A percentile compares a stretch with the other conserved stretches of the same genome.
Conservation (phyloP, 2,888 invertebrate species). For the Auanema freiburgensis region DNA sequence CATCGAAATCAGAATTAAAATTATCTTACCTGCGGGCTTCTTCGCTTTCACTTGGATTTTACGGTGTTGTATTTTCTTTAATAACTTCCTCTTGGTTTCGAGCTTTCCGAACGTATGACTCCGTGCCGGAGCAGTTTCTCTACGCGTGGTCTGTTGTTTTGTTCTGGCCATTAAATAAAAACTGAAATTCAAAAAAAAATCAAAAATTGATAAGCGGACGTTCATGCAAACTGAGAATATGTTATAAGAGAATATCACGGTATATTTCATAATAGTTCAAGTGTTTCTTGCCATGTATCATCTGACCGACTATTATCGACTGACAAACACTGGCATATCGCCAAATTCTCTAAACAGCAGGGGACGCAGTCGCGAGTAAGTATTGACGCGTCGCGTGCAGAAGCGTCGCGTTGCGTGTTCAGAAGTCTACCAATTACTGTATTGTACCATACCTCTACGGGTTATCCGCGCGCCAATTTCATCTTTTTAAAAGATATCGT, state of each 20-base stretch:
- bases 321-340: conserved; percentile 1
- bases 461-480: conserved; percentile 24
- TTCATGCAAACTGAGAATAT: too few species aligned
- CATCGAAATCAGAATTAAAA: too few species aligned
- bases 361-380: not conserved
- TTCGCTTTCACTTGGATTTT: not conserved
- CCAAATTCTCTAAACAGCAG: conserved; percentile 1
- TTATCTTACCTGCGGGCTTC: conserved; percentile 3
- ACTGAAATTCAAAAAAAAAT: not conserved
- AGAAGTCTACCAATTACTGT: conserved; percentile 18
- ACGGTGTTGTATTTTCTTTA: not conserved
- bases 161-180: conserved; percentile 3
- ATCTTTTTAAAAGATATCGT: conserved; percentile 6
- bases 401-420: conserved; percentile 9
- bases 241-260: not conserved
- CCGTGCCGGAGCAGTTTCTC: not conserved
- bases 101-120: conserved; percentile 6
- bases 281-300: not conserved
- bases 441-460: conserved; percentile 18
- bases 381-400: conserved; percentile 11
- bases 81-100: conserved; percentile 4
- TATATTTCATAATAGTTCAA: not conserved
- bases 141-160: conserved; percentile 11
- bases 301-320: not conserved
- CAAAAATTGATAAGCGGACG: too few species aligned